Base-by-base conservation (phyloP, 2,888 invertebrate species). In the Cephus pulcher region DNA sequence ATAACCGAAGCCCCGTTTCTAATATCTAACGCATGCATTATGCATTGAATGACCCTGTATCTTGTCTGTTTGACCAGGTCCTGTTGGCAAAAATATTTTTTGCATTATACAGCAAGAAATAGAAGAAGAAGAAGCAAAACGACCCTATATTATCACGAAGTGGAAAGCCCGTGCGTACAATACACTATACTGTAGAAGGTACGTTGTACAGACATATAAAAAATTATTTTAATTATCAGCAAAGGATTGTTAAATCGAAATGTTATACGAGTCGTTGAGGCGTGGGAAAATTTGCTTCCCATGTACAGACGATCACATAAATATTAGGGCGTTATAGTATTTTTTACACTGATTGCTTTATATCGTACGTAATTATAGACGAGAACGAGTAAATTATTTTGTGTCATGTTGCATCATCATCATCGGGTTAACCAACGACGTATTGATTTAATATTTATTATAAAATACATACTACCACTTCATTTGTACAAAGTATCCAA, bases 11-110 rank as follows among this genome's bases (percentile, higher is more conserved):
- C 32, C 69, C 78, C 76, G 77, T 81, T 84, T 84, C 85, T 87
- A 84, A 87, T 87, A 84, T 87, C 80, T 80, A 74, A 56, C 78
- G 75, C 77, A 86, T 86, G 84, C 83, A 87, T 87, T 86, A 87
- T 86, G 84, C 83, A 86, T 86, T 79, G 81, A 77, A 78, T 78
- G 77, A 83, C 81, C 76, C 78, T 76, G 81, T 81, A 80, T 79
- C 79, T 80, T 83, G 82, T 81, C 81, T 80, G 81, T 82, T 85
- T 78, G 78, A 78, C 78, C 78, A 78, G 71, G 71, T 78, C 70
- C 40, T 75, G 69, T 75, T 75, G 70, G 73, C 70, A 76, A 56
- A 77, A 75, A 79, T 70, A 75, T 75, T 78, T 75, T 69, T 71
- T 71, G n/a, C 32, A 71, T 71, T 71, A 71, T 34, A 23, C 34